Conservation (phyloP, 2,888 invertebrate genomes). For the Prenolepis imparis region DNA sequence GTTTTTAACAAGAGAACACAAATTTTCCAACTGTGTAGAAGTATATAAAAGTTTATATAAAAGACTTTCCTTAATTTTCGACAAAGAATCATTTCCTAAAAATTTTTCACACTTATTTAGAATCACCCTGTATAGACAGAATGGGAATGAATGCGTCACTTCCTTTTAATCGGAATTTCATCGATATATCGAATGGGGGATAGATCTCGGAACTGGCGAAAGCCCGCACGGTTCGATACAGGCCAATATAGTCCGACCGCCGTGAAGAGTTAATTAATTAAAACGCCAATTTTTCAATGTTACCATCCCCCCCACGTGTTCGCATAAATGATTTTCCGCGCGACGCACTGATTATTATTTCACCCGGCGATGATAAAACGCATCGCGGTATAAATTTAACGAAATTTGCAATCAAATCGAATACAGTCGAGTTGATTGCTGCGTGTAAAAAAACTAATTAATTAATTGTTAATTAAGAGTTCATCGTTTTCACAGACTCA, state of each 20-base stretch:
- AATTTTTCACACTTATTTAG: too few species aligned
- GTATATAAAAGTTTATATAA: too few species aligned
- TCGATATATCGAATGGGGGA: conserved; percentile 8
- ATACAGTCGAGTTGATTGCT: conserved; percentile 27
- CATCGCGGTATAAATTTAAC: conserved; percentile 15
- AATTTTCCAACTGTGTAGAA: too few species aligned
- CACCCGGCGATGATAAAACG: conserved; percentile 31
- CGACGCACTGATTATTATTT: conserved; percentile 43
- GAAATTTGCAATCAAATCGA: conserved; percentile 51
- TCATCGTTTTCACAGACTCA: neutral
- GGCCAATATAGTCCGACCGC: conserved; percentile 31
- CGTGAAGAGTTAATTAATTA: conserved; percentile 51
- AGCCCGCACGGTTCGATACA: conserved; percentile 14
- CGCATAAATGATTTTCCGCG: conserved; percentile 43
- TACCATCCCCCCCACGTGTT: conserved; percentile 1
- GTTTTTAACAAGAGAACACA: too few species aligned
- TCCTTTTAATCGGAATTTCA: conserved; percentile 39
- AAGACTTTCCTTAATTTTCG: too few species aligned
- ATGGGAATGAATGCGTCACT: neutral
- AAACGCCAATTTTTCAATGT: conserved; percentile 48
- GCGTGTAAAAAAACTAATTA: conserved; percentile 34
- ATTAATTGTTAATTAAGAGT: conserved; percentile 40
- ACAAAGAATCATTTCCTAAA: too few species aligned
- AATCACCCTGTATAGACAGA: neutral
- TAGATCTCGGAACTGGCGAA: conserved; percentile 41